Evolutionary conservation across 2,797 vertebrate species (phyloP), one percentile per base, ranked within the genome.

Genomic region (Crypturellus tataupa): DNA sequence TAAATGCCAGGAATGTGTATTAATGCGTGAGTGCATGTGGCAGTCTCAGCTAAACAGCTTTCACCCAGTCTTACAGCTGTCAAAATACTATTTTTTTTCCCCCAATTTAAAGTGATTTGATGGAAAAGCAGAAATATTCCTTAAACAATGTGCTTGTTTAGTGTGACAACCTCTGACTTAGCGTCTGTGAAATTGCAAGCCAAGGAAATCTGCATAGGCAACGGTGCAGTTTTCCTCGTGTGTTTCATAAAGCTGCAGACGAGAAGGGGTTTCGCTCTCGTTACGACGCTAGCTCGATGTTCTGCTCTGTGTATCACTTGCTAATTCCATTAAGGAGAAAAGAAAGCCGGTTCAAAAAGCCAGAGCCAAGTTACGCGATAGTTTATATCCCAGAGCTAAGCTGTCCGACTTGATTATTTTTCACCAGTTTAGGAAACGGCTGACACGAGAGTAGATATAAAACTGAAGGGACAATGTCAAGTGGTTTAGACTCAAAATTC

Each of bases 271-370:
- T 92, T 81, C 47, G 85, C 51, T 91, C 80, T 84, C 59, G 62
- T 67, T 58, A n/a, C 60, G 68, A 81, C 47, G 75, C 87, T 37
- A 88, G 58, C 3, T 1, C 0, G 24, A 35, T 72, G 85, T 40
- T 86, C 87, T 51, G 85, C 67, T 85, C 82, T 79, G 29, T 72
- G 81, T 85, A 63, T 94, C 85, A 85, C 78, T 93, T 60, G 64
- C 64, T 96, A 94, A 95, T 90, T 87, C 70, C 85, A 92, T 68
- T 73, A 80, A 85, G 80, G 86, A 89, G 58, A 93, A 91, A 95
- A 80, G 40, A 84, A 84, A 85, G 21, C 58, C 90, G 62, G 78
- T 83, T 87, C 53, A 92, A 65, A 85, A 79, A 81, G n/a, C 65
- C 65, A 71, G n/a, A 72, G 64, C 37, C 91, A 81, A 86, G 65